Percentiles rank a stretch among this genome's conserved stretches.
These are phyloP conservation scores for Drosophila falleni DNA, from an alignment of 2,888 invertebrate genomes.

Conservation along the genomic window DNA sequence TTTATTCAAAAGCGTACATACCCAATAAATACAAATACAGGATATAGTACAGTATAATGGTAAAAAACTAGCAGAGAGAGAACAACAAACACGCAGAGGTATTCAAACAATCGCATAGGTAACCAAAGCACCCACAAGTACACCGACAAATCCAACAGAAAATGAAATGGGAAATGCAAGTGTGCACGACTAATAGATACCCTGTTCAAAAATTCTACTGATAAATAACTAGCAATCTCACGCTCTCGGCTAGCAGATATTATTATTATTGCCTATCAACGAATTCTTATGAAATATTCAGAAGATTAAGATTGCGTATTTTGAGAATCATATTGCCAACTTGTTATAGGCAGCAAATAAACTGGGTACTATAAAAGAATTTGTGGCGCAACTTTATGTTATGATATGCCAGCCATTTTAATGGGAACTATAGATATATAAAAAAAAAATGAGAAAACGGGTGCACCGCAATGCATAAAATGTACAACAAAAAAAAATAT, in stretches of 20 bases:
- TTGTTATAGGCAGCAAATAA: conserved; percentile 9
- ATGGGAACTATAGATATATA: conserved; percentile 5
- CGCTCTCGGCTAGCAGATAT: neutral
- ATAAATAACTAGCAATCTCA: neutral
- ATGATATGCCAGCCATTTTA: conserved; percentile 14
- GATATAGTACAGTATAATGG: conserved; percentile 12
- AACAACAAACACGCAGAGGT: neutral
- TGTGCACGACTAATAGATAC: neutral
- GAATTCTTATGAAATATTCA: neutral
- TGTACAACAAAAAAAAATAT: neutral
- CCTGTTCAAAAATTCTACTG: neutral
- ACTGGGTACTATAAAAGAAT: neutral
- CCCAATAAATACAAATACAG: conserved; percentile 1
- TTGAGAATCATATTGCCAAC: neutral
- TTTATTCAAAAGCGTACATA: neutral
- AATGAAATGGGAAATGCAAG: neutral
- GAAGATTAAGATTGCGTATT: neutral
- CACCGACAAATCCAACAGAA: neutral
- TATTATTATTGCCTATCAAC: neutral
- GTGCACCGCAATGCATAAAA: conserved; percentile 15
- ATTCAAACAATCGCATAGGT: conserved; percentile 22
- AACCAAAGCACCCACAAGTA: neutral
- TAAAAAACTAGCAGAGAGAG: conserved; percentile 4
- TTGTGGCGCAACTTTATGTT: conserved; percentile 19
- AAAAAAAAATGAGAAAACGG: neutral